Conservation (phyloP, 2,888 invertebrate species). For the Amphipyra berbera region DNA sequence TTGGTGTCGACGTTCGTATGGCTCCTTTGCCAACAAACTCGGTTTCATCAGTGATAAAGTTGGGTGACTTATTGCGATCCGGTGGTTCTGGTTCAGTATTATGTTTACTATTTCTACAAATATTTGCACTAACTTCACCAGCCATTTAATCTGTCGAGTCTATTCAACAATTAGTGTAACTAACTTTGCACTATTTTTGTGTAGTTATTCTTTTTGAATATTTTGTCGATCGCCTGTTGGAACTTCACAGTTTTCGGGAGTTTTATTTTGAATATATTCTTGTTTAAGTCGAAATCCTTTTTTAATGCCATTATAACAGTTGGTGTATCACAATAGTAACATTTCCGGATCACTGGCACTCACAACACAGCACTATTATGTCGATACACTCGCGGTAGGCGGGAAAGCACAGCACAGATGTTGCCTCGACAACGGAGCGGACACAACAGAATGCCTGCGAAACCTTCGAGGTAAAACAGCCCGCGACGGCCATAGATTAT, state of each 20-base stretch:
- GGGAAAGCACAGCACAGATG: constrained; percentile 60
- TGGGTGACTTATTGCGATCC: constrained; percentile 74
- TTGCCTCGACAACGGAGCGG: constrained; percentile 84
- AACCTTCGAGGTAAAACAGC: constrained; percentile 75
- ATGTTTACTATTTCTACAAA: constrained; percentile 78
- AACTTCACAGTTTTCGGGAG: constrained; percentile 78
- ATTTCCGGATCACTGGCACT: constrained; percentile 82
- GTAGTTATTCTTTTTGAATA: constrained; percentile 85
- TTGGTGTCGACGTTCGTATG: constrained; percentile 69
- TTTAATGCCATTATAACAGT: constrained; percentile 81
- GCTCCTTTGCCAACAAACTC: constrained; percentile 83
- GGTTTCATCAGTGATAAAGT: constrained; percentile 81
- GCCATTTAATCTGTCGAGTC: constrained; percentile 82
- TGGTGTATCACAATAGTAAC: constrained; percentile 76
- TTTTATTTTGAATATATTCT: constrained; percentile 82
- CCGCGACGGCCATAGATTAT: constrained; percentile 74
- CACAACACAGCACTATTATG: constrained; percentile 68
- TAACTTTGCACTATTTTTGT: constrained; percentile 88
- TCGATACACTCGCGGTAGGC: constrained; percentile 69
- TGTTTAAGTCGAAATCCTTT: constrained; percentile 84
- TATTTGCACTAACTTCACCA: constrained; percentile 81
- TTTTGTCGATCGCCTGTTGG: constrained; percentile 82
- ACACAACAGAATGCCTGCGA: constrained; percentile 80
- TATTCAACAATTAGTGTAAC: constrained; percentile 51
- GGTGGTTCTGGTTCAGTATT: constrained; percentile 72